Percentiles rank a stretch among this genome's conserved stretches.
phyloP scores from a whole-genome alignment of 1,140 invertebrate species.

The Druon quercuslanigerum region DNA sequence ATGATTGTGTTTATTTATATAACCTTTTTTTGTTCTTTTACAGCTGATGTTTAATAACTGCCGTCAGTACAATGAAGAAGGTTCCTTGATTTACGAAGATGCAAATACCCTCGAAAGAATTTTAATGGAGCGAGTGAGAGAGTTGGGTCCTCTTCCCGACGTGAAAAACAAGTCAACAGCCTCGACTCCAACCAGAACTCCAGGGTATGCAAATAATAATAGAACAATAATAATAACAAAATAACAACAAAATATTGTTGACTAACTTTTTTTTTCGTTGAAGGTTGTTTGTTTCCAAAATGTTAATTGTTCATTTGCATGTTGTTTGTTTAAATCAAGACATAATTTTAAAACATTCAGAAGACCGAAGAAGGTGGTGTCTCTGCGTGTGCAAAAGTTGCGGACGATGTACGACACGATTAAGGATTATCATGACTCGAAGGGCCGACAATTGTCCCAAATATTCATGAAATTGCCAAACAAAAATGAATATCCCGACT shows the following conservation, averaged over 20 bases:
- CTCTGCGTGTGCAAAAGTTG: constrained; percentile 85
- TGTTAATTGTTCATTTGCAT: constrained; percentile 37
- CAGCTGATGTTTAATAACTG: constrained; percentile 94
- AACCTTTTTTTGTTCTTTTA: constrained; percentile 35
- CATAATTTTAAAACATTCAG: constrained; percentile 11
- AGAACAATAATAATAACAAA: no score
- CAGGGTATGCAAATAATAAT: constrained; percentile 62
- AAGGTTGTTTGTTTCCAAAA: neutral
- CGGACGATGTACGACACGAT: constrained; percentile 93
- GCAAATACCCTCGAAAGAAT: constrained; percentile 91
- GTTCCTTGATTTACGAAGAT: constrained; percentile 95
- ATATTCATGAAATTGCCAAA: constrained; percentile 97
- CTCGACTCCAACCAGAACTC: constrained; percentile 66
- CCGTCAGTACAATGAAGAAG: constrained; percentile 96
- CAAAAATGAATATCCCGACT: constrained; percentile 96
- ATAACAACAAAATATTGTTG: no score
- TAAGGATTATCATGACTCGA: constrained; percentile 91
- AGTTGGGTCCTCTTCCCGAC: constrained; percentile 78
- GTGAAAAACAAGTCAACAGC: constrained; percentile 55
- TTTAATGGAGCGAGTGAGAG: constrained; percentile 88
- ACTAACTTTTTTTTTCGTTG: no score
- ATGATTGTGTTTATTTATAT: no score
- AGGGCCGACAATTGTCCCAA: constrained; percentile 88
- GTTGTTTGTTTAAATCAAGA: constrained; percentile 29
- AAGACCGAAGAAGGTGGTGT: constrained; percentile 74